A percentile compares a stretch with the other conserved stretches of the same genome.
Evolutionary conservation across 1,140 invertebrate genomes (phyloP).

Genomic region (Neocloeon triangulifer): DNA sequence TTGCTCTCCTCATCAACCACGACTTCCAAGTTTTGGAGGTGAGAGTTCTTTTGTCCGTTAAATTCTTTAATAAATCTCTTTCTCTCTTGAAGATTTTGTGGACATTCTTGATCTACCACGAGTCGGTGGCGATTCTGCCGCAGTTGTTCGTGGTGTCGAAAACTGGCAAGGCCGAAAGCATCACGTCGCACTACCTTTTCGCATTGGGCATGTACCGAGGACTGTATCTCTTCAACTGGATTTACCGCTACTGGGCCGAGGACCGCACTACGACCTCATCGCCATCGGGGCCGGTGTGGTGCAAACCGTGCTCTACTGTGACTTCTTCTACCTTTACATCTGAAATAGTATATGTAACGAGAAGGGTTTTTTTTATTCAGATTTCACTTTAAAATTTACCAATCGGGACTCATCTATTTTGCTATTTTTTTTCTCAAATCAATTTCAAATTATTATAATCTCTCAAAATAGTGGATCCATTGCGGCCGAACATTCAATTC

Average conservation of each 20-base stretch:
- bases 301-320: conserved; percentile 96
- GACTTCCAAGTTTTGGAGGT: conserved; percentile 85
- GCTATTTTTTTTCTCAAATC: no score
- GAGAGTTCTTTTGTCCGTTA: conserved; percentile 9
- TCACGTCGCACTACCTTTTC: conserved; percentile 98
- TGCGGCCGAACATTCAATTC: no score
- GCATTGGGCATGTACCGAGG: conserved; percentile 83
- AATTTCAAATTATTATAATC: no score
- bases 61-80: no score
- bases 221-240: conserved; percentile 87
- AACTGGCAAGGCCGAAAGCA: conserved; percentile 97
- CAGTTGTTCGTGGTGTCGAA: conserved; percentile 97
- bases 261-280: conserved; percentile 87
- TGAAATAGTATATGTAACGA: conserved; percentile 97
- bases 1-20: conserved; percentile 87
- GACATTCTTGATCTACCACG: conserved; percentile 99
- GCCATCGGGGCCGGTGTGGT: conserved; percentile 89
- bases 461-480: no score
- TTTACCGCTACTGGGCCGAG: conserved; percentile 90
- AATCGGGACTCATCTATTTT: no score
- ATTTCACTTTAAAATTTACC: no score
- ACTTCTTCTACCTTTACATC: conserved; percentile 99
- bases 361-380: background rate
- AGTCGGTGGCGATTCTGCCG: conserved; percentile 95
- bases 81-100: conserved; percentile 49